Evolutionary conservation across 1,140 invertebrate genomes (phyloP), one percentile per base, ranked within the genome.

Genomic region (Neodiprion fabricii): DNA sequence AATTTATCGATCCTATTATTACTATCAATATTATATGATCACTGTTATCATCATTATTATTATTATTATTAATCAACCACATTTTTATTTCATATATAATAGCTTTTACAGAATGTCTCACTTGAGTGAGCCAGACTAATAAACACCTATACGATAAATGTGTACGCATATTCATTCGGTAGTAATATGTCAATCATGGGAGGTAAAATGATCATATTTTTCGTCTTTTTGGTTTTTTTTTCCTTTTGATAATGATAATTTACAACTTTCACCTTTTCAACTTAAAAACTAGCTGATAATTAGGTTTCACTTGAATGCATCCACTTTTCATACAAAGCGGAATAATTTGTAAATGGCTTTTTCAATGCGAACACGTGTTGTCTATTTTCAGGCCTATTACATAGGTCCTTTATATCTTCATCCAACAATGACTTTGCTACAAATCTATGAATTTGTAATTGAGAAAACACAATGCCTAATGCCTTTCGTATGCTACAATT

Each of bases 111-210:
- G 75, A 80, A 81, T 82, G 78, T 73, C 73, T 81, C 74, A 53
- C 80, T 74, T 80, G 11, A 61, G n/a, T 61, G 70, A 78, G 73
- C 81, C 74, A 82, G 80, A 73, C 79, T 82, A 83, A 75, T 79
- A 76, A 80, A 83, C 80, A 81, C 79, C 76, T 81, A 79, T 82
- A 81, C 79, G 75, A 80, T 81, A 84, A 84, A 83, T 81, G 77
- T 80, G 80, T 79, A 80, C 78, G 76, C 74, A 79, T 81, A 83
- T 80, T 78, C 75, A 77, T 80, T 76, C 79, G 80, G 80, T 77
- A 77, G 73, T 80, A 61, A 61, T 61, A 81, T 74, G 82, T 83
- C 78, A 77, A 84, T 84, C 75, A 78, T 83, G 53, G 53, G 11
- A 61, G 53, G n/a, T 61, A 61, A 61, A 61, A 61, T 61, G 53